Percentiles rank a stretch among this genome's conserved stretches.
phyloP scores from a whole-genome alignment of 2,113 vertebrate species.

The Aleadryas rufinucha region DNA sequence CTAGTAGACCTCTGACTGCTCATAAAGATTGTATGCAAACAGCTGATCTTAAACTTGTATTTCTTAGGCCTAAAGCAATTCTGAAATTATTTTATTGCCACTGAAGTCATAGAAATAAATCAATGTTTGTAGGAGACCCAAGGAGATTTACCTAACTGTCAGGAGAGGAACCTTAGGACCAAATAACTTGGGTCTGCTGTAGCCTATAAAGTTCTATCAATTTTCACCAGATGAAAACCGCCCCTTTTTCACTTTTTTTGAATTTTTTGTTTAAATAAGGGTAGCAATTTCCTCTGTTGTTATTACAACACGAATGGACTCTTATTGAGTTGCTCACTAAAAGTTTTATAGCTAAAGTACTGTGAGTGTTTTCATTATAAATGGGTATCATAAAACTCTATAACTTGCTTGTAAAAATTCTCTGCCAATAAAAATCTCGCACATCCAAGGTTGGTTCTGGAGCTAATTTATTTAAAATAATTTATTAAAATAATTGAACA shows the following conservation, averaged over 20 bases:
- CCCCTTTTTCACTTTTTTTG: not conserved
- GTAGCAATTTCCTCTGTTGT: conserved; percentile 23
- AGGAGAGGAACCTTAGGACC: not conserved
- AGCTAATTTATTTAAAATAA: conserved; percentile 47
- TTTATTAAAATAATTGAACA: conserved; percentile 19
- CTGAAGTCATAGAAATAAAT: not conserved
- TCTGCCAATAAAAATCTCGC: conserved; percentile 22
- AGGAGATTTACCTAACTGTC: not conserved
- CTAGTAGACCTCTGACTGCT: not conserved
- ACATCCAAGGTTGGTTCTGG: not conserved
- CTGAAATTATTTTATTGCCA: conserved; percentile 15
- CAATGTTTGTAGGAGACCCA: not conserved
- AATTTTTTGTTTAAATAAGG: not conserved
- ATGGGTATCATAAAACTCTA: conserved; percentile 11
- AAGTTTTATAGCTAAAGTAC: conserved; percentile 42
- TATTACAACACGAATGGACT: conserved; percentile 13
- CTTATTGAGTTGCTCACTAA: not conserved
- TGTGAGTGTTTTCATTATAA: conserved; percentile 45
- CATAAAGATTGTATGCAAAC: not conserved
- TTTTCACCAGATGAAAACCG: not conserved
- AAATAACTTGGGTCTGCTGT: not conserved
- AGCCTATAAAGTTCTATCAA: not conserved
- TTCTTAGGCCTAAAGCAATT: not conserved
- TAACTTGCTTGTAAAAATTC: conserved; percentile 43
- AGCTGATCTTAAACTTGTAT: not conserved